These are phyloP conservation scores for Scytalopus superciliaris DNA, from an alignment of 2,113 vertebrate species.

Conservation along the genomic window DNA sequence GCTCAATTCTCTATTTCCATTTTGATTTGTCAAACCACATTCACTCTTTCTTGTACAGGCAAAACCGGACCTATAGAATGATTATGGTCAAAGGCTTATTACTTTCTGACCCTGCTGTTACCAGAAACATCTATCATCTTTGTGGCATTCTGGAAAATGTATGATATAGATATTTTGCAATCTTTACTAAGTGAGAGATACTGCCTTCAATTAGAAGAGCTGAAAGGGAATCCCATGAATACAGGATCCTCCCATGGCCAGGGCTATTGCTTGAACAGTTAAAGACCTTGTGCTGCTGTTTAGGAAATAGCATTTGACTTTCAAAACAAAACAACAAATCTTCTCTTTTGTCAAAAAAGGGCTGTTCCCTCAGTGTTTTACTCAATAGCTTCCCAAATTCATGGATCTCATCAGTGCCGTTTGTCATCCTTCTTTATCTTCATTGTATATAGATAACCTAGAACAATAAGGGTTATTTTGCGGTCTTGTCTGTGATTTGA, in stretches of 20 bases:
- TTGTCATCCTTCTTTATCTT: neutral
- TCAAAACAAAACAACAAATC: neutral
- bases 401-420: neutral
- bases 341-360: neutral
- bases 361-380: neutral
- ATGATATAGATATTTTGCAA: neutral
- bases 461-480: neutral
- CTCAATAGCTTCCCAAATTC: neutral
- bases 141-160: neutral
- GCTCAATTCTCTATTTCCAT: neutral
- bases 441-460: neutral
- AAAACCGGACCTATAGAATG: neutral
- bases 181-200: neutral
- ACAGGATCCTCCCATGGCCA: neutral
- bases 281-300: neutral
- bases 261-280: neutral
- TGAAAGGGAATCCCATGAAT: neutral
- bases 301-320: neutral
- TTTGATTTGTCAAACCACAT: slow-evolving; percentile 19
- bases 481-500: neutral
- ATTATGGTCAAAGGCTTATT: neutral
- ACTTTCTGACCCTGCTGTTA: slow-evolving; percentile 7
- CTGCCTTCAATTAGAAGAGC: neutral
- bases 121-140: neutral
- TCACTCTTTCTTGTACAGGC: neutral